Base-by-base conservation (phyloP, 2,797 vertebrate genomes). In the Darevskia nairensis region DNA sequence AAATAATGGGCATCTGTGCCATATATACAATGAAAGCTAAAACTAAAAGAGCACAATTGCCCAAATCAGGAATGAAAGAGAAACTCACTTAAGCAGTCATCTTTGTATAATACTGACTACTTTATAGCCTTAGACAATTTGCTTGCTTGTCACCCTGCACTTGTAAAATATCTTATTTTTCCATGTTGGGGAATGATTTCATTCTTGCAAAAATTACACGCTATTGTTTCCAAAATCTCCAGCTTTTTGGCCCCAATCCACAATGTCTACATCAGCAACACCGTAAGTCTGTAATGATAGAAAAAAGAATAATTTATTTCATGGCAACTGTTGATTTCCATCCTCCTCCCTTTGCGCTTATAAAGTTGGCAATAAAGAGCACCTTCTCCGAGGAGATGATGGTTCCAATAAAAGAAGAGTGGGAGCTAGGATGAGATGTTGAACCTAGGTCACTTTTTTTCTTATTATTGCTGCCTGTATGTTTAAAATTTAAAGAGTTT, bases 341-440 rank as follows among this genome's bases (percentile, higher is more conserved):
- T 91, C 88, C 15, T 90, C 68, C 89, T 23, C 3, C 4, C n/a
- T 79, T 91, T 93, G 89, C 88, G 85, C 39, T 55, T 91, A 90
- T 89, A 50, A 91, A 90, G 44, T 74, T 61, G n/a, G 46, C 92
- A 93, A 93, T 89, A 88, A 91, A 89, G 50, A 86, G 86, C 91
- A 80, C 0, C 1, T 89, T 87, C 39, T 83, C 3, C 41, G 83
- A 55, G 72, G 23, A 64, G 32, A 39, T 59, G 78, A 50, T 76
- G 23, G 46, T 85, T 89, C 75, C 25, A 71, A 86, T 80, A 80
- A 84, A 82, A 75, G 89, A 88, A 88, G 29, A 90, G 6, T 0
- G 3, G 3, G 4, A 23, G 0, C 55, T 83, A 88, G 78, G 87
- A 88, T 68, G 17, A 87, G 6, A 25, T 86, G 21, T 84, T 89